Conservation (phyloP, 2,888 invertebrate species). For the Drosophila mercatorum region DNA sequence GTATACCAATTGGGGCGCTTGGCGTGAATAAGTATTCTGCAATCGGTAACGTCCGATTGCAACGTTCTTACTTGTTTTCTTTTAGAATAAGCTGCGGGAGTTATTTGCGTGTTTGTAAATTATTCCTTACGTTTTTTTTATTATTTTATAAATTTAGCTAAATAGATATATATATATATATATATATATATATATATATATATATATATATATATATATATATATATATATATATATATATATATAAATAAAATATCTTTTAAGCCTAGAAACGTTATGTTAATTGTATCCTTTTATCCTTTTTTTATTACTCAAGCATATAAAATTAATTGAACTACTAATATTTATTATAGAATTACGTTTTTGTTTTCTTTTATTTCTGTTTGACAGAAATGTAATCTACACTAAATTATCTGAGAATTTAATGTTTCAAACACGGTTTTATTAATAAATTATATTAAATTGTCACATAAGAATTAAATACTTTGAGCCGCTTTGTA, state of each 20-base stretch:
- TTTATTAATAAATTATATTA: constrained; percentile 44
- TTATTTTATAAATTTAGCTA: constrained; percentile 71
- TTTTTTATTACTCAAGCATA: constrained; percentile 62
- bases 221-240: constrained; percentile 34
- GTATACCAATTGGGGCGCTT: too few relatives aligned
- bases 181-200: constrained; percentile 25
- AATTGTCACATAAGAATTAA: constrained; percentile 34
- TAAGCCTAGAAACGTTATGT: constrained; percentile 32
- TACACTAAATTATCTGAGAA: constrained; percentile 42
- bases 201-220: constrained; percentile 30
- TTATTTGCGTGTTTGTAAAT: neutral
- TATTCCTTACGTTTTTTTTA: constrained; percentile 44
- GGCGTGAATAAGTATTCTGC: too few relatives aligned
- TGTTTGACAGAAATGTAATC: constrained; percentile 75
- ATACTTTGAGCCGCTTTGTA: constrained; percentile 67
- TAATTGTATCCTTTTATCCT: constrained; percentile 25
- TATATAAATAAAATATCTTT: constrained; percentile 41
- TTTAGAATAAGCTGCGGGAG: neutral
- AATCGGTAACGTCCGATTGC: too few relatives aligned
- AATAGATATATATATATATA: constrained; percentile 50
- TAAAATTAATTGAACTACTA: constrained; percentile 64
- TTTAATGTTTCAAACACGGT: constrained; percentile 37
- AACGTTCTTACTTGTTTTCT: neutral
- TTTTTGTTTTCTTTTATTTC: constrained; percentile 53
- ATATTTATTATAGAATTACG: constrained; percentile 43